Base-by-base conservation (phyloP, 2,797 vertebrate species). In the Cossypha polioptera region DNA sequence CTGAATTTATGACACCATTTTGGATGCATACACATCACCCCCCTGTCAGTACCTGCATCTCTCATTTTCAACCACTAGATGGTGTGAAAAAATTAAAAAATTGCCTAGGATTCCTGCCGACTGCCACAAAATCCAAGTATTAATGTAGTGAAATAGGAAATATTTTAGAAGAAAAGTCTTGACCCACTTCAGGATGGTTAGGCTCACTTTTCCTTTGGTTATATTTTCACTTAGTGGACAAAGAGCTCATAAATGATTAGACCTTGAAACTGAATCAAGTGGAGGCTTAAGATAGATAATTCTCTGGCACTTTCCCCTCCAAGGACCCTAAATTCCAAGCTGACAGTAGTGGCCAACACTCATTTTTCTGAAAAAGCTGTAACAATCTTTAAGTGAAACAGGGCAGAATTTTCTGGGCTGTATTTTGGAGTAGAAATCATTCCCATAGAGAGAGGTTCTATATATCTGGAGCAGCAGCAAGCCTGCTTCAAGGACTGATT, bases 21-120 rank as follows among this genome's bases (percentile, higher is more conserved):
- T 97, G 88, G 95, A 92, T 91, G 62, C 66, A 57, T 29, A 83
- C 87, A 91, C 95, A 88, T 95, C 76, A 19, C 26, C 65, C 55
- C 66, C 61, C 80, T 36, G 79, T 83, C 97, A 86, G 86, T 88
- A 95, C 86, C 90, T 97, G 97, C 97, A 98, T 92, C 92, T 93
- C 96, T 94, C 93, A 92, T 83, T 97, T 97, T 95, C 93, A 87
- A 73, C 98, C 98, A 98, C 98, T 98, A 98, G 98, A 98, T 98
- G 98, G 98, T 95, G 97, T 97, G 97, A 97, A 97, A 96, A 98
- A 97, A 96, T 97, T 63, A 97, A 95, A 97, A 94, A 97, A 97
- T 61, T 66, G 61, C 88, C 53, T 73, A 86, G 75, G 80, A 92
- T 96, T 91, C 91, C 94, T 80, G 61, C 79, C 84, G 11, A 83